Conservation (phyloP, 2,113 vertebrate genomes). For the Ibidorhyncha struthersii region DNA sequence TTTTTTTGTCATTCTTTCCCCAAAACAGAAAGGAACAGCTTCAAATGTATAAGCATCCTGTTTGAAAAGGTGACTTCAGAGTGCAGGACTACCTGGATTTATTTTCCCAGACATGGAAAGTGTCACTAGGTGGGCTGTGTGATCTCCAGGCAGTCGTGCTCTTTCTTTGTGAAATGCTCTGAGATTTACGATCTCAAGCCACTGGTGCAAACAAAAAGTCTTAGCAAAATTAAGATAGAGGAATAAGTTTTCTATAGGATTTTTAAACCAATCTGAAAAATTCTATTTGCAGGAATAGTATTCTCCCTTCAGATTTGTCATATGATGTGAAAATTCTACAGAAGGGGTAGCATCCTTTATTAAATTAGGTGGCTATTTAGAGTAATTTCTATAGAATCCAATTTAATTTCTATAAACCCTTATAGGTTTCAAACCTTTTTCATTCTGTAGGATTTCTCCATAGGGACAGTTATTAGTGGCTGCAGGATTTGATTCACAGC, state of each 20-base stretch:
- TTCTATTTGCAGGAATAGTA: conserved; percentile 24
- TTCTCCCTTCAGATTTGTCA: conserved; percentile 31
- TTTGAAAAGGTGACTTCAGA: conserved; percentile 26
- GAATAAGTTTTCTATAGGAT: conserved; percentile 29
- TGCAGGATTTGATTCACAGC: conserved; percentile 23
- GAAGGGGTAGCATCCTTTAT: conserved; percentile 10
- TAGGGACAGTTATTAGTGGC: conserved; percentile 3
- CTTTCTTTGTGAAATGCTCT: conserved; percentile 1
- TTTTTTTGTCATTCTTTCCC: neutral
- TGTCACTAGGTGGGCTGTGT: neutral
- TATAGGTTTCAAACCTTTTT: neutral
- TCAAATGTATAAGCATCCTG: neutral
- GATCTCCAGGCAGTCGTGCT: neutral
- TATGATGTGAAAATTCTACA: conserved; percentile 12
- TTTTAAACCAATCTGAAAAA: conserved; percentile 34
- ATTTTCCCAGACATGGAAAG: conserved; percentile 24
- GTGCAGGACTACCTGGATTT: conserved; percentile 24
- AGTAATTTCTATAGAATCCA: conserved; percentile 51
- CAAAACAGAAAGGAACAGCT: neutral
- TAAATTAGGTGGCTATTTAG: conserved; percentile 36
- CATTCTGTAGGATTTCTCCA: conserved; percentile 30
- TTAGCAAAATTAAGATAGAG: conserved; percentile 10
- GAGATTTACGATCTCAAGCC: neutral
- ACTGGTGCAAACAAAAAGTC: neutral
- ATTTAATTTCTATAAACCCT: conserved; percentile 36